Percentiles rank a stretch among this genome's conserved stretches.
phyloP scores from a whole-genome alignment of 2,113 vertebrate genomes.

The Greenwoodochromis staneri region DNA sequence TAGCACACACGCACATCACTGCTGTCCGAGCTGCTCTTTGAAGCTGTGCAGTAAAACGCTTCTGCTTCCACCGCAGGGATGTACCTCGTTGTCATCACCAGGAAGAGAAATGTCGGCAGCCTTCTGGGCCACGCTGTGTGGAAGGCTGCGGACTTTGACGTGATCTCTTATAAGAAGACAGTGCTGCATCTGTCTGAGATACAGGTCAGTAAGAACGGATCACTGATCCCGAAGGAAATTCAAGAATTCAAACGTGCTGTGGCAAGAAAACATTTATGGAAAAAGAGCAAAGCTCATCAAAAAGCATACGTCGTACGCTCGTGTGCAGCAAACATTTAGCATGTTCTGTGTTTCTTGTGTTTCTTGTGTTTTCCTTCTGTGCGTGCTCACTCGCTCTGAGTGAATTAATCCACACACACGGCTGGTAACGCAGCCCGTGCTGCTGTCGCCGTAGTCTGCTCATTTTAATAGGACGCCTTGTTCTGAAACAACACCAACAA shows the following conservation, averaged over 20 bases:
- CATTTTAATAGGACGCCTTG: neutral
- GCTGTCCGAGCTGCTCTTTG: neutral
- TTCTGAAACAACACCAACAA: neutral
- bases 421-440: neutral
- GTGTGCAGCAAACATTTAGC: neutral
- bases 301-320: accelerated
- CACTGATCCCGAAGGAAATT: neutral
- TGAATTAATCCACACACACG: neutral
- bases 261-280: neutral
- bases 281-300: neutral
- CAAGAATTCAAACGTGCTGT: neutral
- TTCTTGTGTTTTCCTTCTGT: neutral
- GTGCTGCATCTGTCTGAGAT: constrained; percentile 93
- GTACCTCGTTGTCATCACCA: constrained; percentile 94
- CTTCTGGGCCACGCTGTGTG: constrained; percentile 89
- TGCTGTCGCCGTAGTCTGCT: neutral
- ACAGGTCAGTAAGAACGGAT: constrained; percentile 74
- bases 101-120: constrained; percentile 90
- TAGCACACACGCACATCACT: neutral
- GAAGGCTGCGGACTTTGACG: constrained; percentile 93
- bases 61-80: constrained; percentile 73
- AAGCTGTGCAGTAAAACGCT: neutral
- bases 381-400: neutral
- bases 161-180: constrained; percentile 96
- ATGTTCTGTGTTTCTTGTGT: neutral